Evolutionary conservation across 2,797 vertebrate genomes (phyloP), one percentile per base, ranked within the genome.

Genomic region (Neoniphon sammara): DNA sequence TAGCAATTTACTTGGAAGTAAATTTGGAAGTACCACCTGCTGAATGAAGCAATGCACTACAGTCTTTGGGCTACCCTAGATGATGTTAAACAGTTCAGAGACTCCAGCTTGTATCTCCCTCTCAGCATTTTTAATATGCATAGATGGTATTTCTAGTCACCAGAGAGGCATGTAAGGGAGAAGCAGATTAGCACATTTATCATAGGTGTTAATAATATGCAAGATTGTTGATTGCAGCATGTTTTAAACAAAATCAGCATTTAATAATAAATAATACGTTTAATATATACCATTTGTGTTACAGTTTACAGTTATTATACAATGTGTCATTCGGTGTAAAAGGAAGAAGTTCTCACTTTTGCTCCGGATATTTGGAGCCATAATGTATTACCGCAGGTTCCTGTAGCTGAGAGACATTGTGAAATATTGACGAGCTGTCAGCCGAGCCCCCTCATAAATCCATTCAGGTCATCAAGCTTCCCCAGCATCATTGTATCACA

Each of bases 401-500:
- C 50, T 49, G 42, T 47, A 63, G 58, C 53, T 42, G 52, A 73
- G 78, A 85, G 69, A 36, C 66, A 44, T 20, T 58, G 77, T 85
- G 84, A 89, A 89, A 82, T 92, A 92, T 92, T 91, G 91, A 91
- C 84, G 73, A 87, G 59, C 85, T 91, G 91, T 91, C 89, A 80
- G 74, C 82, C 18, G 62, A 86, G 70, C 69, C 63, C 50, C 68
- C 83, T 83, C 80, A 85, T 86, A 81, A 88, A 91, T 91, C 88
- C 69, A 84, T 86, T 82, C 84, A 81, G 86, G 89, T 90, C 86
- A 85, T 87, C 85, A 80, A 49, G 83, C 85, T 89, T 66, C 83
- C 82, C 77, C 87, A 79, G 83, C 73, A 83, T 87, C 83, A 54
- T 86, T 84, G 86, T 86, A 85, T 89, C 83, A 34, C 53, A 49